Base-by-base conservation (phyloP, 2,113 vertebrate genomes). In the Thamnaconus septentrionalis region DNA sequence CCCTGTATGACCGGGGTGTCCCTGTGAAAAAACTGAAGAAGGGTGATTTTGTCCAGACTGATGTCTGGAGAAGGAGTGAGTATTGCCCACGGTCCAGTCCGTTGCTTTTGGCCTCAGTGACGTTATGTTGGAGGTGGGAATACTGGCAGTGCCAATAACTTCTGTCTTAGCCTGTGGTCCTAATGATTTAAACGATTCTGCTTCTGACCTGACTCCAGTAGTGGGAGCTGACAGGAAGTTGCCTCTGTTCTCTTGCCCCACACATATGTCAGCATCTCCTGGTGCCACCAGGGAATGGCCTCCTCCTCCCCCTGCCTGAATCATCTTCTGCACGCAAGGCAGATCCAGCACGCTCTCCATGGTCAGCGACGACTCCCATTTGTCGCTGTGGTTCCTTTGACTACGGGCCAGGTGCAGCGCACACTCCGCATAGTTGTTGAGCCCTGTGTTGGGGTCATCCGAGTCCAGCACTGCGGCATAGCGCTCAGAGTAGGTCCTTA, bases 351-450 rank as follows among this genome's bases (percentile, higher is more conserved):
- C 87, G 48, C 84, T 94, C 66, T 88, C 89, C 59, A 65, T 31
- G 40, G 92, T 95, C 79, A 98, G 87, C 18, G 93, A 93, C 5
- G 96, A 97, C 81, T 93, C 92, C 96, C 96, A 99, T 83, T 94
- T 93, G 81, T 93, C 88, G 67, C 95, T 96, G 88, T 94, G 88
- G 69, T 93, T 94, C 68, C 80, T 94, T 79, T 94, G 95, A 91
- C 92, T 92, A 48, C 90, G 91, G 65, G 93, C 92, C 91, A 96
- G 86, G 89, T 93, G 86, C 81, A 98, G 78, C 41, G 94, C 91
- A 57, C 88, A 91, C 53, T 94, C 94, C 0, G 95, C 95, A 4
- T 97, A 97, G 92, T 98, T 98, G 90, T 98, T 98, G 56, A 98
- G 90, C 69, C 96, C 95, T 3, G 85, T 89, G 82, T 69, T 85